Base-by-base conservation (phyloP, 2,113 vertebrate genomes). In the Aspiorhynchus laticeps region DNA sequence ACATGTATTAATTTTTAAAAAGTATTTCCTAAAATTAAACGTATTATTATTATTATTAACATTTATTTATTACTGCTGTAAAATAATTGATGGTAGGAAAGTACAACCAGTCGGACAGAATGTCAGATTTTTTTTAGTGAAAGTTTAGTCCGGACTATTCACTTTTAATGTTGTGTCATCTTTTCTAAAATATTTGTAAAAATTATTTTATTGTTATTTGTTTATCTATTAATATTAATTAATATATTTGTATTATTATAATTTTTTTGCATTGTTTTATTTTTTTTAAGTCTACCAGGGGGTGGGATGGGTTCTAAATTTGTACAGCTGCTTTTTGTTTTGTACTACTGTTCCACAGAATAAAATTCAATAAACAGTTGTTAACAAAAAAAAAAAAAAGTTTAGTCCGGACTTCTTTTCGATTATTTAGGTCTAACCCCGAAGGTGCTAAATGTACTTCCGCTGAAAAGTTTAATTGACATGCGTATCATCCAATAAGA, bases 401-500 rank as follows among this genome's bases (percentile, higher is more conserved):
- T 76, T 48, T 14, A 74, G n/a, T 43, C 38, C 17, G n/a, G 56
- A 15, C 33, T 73, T 10, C n/a, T 41, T 71, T 71, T 84, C 48
- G 63, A 80, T 79, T 80, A 69, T n/a, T 79, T 74, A 11, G 33
- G 80, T 65, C 74, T 80, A 59, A 8, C 17, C 36, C 41, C 7
- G 36, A 9, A 12, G 26, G 9, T 53, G 61, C 28, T 43, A 71
- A 61, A 14, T 38, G 36, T 24, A 65, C 51, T 67, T 26, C 56
- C 11, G 41, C 46, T 67, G 24, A 19, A 24, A 9, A 1, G 8
- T 7, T 36, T 0, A n/a, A n/a, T 6, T 36, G 59, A 65, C 56
- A 48, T 14, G 14, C 31, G 2, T 14, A 28, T 41, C 11, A 56
- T 56, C 81, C 81, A 89, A 87, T 89, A 24, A 26, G 24, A 73